phyloP scores from a whole-genome alignment of 2,113 vertebrate genomes.

The Nyctibius bracteatus region DNA sequence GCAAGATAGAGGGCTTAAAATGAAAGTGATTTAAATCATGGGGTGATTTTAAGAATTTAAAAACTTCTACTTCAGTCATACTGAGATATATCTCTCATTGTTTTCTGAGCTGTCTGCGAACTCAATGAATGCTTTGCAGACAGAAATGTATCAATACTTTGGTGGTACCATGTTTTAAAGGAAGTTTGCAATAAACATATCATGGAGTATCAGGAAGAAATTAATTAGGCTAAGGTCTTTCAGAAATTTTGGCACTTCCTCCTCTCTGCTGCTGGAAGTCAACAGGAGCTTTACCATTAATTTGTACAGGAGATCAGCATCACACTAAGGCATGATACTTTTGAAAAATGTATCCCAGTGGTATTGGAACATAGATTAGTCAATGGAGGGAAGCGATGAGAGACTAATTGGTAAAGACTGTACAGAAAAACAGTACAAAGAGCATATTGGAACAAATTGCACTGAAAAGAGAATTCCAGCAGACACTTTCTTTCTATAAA shows the following conservation, averaged over 20 bases:
- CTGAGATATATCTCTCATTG: neutral
- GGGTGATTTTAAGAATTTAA: neutral
- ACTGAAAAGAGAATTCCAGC: neutral
- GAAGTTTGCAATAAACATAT: neutral
- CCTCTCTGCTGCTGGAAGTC: neutral
- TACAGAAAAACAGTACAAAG: neutral
- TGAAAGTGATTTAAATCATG: neutral
- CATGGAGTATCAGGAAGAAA: neutral
- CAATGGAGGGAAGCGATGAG: neutral
- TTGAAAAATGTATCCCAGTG: neutral
- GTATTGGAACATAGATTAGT: neutral
- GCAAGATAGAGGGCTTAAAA: neutral
- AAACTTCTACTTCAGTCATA: neutral
- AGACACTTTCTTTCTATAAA: neutral
- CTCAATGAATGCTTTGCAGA: neutral
- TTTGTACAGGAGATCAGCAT: neutral
- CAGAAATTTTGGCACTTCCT: neutral
- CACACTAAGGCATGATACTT: neutral
- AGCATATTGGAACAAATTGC: neutral
- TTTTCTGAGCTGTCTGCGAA: neutral
- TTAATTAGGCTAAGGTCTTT: neutral
- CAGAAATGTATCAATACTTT: neutral
- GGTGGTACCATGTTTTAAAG: neutral
- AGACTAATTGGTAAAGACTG: neutral
- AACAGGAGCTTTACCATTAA: neutral